Evolutionary conservation across 1,140 invertebrate genomes (phyloP).

Genomic region (Scaptodrosophila lebanonensis): DNA sequence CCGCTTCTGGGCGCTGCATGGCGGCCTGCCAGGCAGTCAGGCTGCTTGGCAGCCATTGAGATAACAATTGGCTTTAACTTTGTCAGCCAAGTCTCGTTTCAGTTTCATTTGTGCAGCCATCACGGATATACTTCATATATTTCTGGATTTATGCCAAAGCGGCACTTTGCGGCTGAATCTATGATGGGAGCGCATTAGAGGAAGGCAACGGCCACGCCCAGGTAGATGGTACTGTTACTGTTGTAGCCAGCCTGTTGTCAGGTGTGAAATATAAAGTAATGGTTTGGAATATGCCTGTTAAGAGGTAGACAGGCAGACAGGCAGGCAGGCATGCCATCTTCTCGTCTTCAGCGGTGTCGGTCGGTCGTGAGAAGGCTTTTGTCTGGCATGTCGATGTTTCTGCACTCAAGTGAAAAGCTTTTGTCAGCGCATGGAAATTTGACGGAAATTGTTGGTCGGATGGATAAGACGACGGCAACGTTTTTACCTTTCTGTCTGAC

Average conservation of each 20-base stretch:
- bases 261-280: constrained; percentile 73
- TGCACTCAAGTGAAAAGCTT: constrained; percentile 67
- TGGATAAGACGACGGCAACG: constrained; percentile 39
- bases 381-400: constrained; percentile 31
- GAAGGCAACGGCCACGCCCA: constrained; percentile 19
- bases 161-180: background rate
- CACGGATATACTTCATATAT: constrained; percentile 28
- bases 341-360: too few relatives aligned
- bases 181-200: too few relatives aligned
- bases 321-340: constrained; percentile 6
- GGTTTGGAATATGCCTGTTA: constrained; percentile 52
- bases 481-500: constrained; percentile 44
- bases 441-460: constrained; percentile 72
- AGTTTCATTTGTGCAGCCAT: constrained; percentile 34
- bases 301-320: constrained; percentile 19
- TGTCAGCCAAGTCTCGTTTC: constrained; percentile 15
- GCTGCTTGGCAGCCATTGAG: constrained; percentile 9
- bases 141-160: constrained; percentile 60
- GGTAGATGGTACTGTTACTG: constrained; percentile 4
- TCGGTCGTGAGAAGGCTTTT: too few relatives aligned
- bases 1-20: constrained; percentile 1
- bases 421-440: constrained; percentile 72
- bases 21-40: background rate
- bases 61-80: constrained; percentile 32
- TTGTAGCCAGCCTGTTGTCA: constrained; percentile 41